Evolutionary conservation across 2,113 vertebrate species (phyloP).

Genomic region (Rafetus swinhoei): DNA sequence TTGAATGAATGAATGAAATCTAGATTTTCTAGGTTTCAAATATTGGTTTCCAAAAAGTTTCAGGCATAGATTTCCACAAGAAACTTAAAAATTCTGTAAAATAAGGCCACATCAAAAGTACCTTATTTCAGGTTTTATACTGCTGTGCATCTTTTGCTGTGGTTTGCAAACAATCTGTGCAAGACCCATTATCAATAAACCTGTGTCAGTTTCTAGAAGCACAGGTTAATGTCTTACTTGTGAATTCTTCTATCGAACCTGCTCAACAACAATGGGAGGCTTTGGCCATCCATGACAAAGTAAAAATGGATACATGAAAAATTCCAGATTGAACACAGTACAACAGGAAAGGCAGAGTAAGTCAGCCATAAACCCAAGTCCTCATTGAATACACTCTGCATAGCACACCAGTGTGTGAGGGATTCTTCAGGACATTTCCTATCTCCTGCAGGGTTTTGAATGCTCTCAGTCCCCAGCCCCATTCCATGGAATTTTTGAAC

Average conservation of each 20-base stretch:
- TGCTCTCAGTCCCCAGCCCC: background rate
- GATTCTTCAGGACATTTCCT: background rate
- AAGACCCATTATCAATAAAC: background rate
- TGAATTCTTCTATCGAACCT: background rate
- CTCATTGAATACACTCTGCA: background rate
- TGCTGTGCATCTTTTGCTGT: background rate
- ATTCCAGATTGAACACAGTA: constrained; percentile 4
- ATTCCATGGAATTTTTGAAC: background rate
- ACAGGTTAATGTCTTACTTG: constrained; percentile 1
- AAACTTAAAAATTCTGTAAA: background rate
- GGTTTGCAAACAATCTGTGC: background rate
- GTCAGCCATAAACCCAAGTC: background rate
- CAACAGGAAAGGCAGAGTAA: background rate
- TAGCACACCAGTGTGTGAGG: background rate
- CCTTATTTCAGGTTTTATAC: background rate
- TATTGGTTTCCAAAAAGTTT: background rate
- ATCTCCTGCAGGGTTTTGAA: background rate
- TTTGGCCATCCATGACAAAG: background rate
- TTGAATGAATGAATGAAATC: constrained; percentile 48
- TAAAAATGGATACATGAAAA: background rate
- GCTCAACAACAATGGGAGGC: background rate
- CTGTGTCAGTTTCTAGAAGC: background rate
- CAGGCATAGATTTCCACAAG: background rate
- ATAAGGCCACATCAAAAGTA: background rate
- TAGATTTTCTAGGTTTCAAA: background rate